Base-by-base conservation (phyloP, 1,140 invertebrate genomes). In the Euwallacea similis region DNA sequence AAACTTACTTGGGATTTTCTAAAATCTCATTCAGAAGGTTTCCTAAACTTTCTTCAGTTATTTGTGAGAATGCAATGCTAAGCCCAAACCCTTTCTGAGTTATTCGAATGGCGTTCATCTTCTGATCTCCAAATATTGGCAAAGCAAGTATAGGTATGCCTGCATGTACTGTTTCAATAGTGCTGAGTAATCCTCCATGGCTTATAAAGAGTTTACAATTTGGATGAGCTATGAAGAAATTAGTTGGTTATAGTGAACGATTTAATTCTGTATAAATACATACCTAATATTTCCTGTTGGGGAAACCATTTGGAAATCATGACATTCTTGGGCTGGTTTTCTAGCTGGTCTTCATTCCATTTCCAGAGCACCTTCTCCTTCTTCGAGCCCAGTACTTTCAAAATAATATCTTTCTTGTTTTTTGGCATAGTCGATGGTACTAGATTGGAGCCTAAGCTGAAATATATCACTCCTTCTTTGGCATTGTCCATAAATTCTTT, bases 241-340 rank as follows among this genome's bases (percentile, higher is more conserved):
- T 13, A 59, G 43, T 10, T 10, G 46, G 13, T 16, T 59, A 8
- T 13, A 44, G n/a, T 16, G 0, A 4, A 41, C 11, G 0, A 60
- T 11, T 59, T n/a, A 56, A 54, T n/a, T 13, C 33, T 41, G 9
- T 50, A 13, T 50, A 10, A 65, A 8, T 47, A 62, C 64, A 77
- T 79, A 84, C 86, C 85, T 72, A 89, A 79, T 66, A 89, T 76
- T 75, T 86, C 85, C 73, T 87, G 86, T 74, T 89, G 88, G 11
- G 87, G 87, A 62, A 88, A 82, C 88, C 88, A 86, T 41, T 76
- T 77, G 0, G 77, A 71, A 8, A 82, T 72, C 13, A 81, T 79
- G 0, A 87, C 81, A 75, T 87, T 87, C 0, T 80, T 74, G 7
- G 86, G 82, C 75, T 80, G 76, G 33, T 83, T 79, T n/a, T 82